Evolutionary conservation across 2,888 invertebrate genomes (phyloP), one percentile per base, ranked within the genome.

Genomic region (Chrysolina americana): DNA sequence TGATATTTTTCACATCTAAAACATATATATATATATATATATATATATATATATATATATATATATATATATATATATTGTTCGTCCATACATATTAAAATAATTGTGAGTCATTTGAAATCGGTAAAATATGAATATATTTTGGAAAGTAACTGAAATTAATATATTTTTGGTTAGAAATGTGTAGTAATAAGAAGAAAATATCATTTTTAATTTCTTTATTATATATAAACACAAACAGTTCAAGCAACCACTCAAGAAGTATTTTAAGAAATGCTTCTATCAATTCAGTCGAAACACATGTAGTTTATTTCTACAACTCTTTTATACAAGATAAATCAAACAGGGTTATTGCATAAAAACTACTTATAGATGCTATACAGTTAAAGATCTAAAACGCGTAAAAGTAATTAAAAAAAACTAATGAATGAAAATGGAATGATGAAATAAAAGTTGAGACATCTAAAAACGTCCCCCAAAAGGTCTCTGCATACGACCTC

Each of bases 401-500:
- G n/a, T 28, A 59, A 28, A 59, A 59, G 9, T 23, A 68, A 68
- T 13, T 68, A 53, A 41, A 53, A 5, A 41, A 56, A 21, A 41
- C n/a, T 53, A 50, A 23, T 9, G 11, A 50, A 21, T 68, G 36
- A 53, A 53, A 41, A 68, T 68, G 68, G 68, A 68, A 68, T 68
- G 68, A 28, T 48, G 53, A 28, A 19, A 41, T 53, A 19, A 10
- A 28, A 66, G 17, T 13, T 3, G 17, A 15, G 41, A 56, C 19
- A 13, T 59, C 59, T 70, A 75, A 56, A 71, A 75, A 13, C 72
- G 79, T 50, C 84, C 79, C 50, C 85, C 83, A 74, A 84, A 86
- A 5, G 85, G 86, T 68, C 85, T 81, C 68, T 85, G 84, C 63
- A 83, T 75, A 48, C 87, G 82, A 48, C 84, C 84, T 73, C 86